Evolutionary conservation across 2,113 vertebrate species (phyloP).

Genomic region (Pelecanoides urinatrix): DNA sequence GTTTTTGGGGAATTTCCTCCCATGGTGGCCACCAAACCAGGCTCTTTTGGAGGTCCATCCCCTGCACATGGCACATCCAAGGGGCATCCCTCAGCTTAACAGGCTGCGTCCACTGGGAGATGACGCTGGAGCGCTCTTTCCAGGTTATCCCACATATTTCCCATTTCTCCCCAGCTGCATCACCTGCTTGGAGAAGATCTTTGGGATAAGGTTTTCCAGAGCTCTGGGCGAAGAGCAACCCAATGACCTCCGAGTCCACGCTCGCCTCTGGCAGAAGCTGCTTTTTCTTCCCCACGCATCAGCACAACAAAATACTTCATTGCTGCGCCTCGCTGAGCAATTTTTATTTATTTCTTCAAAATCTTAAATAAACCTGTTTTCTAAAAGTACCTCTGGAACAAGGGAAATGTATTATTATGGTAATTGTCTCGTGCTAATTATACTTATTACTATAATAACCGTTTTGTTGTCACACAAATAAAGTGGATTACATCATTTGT

Average conservation of each 20-base stretch:
- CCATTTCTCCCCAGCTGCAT: not conserved
- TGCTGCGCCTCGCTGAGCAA: not conserved
- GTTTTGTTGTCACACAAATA: constrained; percentile 76
- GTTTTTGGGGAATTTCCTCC: fast-evolving
- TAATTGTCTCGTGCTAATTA: constrained; percentile 80
- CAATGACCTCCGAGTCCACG: not conserved
- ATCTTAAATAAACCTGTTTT: constrained; percentile 70
- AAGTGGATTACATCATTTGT: constrained; percentile 69
- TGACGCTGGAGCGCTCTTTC: fast-evolving
- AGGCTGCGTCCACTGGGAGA: fast-evolving
- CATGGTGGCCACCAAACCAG: not conserved
- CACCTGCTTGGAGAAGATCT: not conserved
- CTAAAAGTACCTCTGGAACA: constrained; percentile 61
- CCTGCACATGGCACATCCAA: fast-evolving
- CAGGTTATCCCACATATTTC: not conserved
- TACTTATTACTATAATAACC: constrained; percentile 79
- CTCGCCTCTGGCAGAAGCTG: not conserved
- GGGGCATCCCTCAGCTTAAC: not conserved
- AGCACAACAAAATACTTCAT: not conserved
- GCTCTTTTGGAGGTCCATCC: not conserved
- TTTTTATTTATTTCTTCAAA: constrained; percentile 31
- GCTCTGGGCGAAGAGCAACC: not conserved
- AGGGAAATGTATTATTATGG: constrained; percentile 76
- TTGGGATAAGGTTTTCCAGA: not conserved
- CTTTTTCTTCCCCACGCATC: not conserved